phyloP scores from a whole-genome alignment of 2,113 vertebrate species.

The Serilophus lunatus region DNA sequence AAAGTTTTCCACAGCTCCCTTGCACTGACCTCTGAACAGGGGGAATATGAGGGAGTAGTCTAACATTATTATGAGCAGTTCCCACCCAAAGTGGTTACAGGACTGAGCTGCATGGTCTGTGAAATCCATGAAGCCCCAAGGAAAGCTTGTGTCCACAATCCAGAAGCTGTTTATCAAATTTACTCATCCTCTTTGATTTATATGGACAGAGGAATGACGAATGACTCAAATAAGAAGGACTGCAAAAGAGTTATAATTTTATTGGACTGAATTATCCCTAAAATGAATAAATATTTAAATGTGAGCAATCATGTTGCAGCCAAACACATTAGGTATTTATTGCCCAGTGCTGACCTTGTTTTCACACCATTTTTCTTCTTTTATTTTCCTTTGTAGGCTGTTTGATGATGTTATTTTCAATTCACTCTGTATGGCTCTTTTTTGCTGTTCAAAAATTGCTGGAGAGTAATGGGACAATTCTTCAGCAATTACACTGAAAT shows the following conservation, averaged over 20 bases:
- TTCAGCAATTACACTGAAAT: constrained; percentile 29
- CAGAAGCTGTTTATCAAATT: not conserved
- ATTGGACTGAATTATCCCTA: not conserved
- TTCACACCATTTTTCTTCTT: constrained; percentile 39
- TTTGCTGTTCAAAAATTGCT: not conserved
- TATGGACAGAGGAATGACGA: not conserved
- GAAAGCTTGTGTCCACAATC: not conserved
- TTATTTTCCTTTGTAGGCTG: not conserved
- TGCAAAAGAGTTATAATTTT: not conserved
- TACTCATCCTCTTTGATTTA: not conserved
- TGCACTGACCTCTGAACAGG: not conserved
- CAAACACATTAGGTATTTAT: not conserved
- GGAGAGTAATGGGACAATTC: constrained; percentile 31
- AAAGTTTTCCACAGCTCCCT: not conserved
- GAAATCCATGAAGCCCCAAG: not conserved
- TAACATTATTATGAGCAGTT: not conserved
- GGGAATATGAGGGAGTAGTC: not conserved
- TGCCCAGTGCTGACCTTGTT: constrained; percentile 1
- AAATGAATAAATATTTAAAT: constrained; percentile 56
- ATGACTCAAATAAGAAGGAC: not conserved
- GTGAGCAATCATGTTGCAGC: not conserved
- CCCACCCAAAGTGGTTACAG: not conserved
- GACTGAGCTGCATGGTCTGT: not conserved
- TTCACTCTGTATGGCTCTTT: not conserved
- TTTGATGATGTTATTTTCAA: constrained; percentile 22